Evolutionary conservation across 2,113 vertebrate genomes (phyloP), one percentile per base, ranked within the genome.

Genomic region (Nycticebus coucang): DNA sequence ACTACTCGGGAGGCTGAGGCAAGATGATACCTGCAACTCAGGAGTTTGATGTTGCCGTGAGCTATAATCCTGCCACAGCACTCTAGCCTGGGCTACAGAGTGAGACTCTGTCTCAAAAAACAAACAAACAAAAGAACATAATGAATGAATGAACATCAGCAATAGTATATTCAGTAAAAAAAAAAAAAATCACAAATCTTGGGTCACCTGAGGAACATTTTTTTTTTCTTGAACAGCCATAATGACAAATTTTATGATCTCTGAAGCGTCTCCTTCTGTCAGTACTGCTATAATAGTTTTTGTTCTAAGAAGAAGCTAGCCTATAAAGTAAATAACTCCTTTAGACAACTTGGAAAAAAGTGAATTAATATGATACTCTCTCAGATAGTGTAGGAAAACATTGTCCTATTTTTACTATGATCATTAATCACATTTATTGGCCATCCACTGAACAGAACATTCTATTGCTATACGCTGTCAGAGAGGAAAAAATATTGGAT

Each of bases 381-480:
- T 93, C 41, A 82, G 21, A 74, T 28, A 78, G n/a, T n/a, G 7
- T 35, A 94, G 35, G 45, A 83, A 91, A 95, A 60, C 28, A 24
- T 75, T 93, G 22, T 28, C 95, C 62, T 88, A 26, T 83, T 95
- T 92, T 93, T 84, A 66, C 28, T 66, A 12, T 69, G 57, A 37
- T 33, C 41, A 50, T 95, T 95, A 74, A 79, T 95, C 21, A 83
- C 35, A 33, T 64, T 21, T 37, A 90, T 79, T 94, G n/a, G 37
- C 45, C 60, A 82, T 15, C 53, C 60, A 82, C 50, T 50, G 10
- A 59, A 62, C 15, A 79, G 22, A 95, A 30, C 35, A 74, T 83
- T 92, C 15, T 94, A 87, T 41, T 28, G 24, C 26, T 91, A 28
- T 21, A 41, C 81, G 79, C 0, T 86, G 6, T 81, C 24, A 93